Conservation (phyloP, 2,888 invertebrate species). For the Miltochrista miniata region DNA sequence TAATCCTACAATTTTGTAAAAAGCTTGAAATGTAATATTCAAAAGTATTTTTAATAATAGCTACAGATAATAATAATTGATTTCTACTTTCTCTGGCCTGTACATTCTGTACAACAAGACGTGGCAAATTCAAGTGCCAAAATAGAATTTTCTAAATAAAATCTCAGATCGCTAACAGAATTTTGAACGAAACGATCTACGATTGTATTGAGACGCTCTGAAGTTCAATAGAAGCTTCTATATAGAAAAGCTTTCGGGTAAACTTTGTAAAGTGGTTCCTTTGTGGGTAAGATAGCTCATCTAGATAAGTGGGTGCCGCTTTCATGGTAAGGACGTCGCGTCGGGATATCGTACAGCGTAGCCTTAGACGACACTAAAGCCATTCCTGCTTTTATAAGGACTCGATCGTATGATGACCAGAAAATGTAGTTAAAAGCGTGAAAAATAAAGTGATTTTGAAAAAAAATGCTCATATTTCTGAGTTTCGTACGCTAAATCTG, state of each 20-base stretch:
- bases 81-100: no score
- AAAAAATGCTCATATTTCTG: no score
- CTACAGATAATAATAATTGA: no score
- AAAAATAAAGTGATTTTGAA: no score
- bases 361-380: conserved; percentile 28
- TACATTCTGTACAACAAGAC: no score
- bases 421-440: no score
- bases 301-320: conserved; percentile 77
- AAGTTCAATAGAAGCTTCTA: conserved; percentile 52
- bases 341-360: conserved; percentile 34
- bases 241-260: conserved; percentile 52
- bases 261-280: conserved; percentile 52
- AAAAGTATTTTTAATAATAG: no score
- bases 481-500: no score
- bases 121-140: neutral
- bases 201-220: conserved; percentile 26
- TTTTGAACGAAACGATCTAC: conserved; percentile 7
- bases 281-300: conserved; percentile 73
- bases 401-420: conserved; percentile 25
- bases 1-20: no score
- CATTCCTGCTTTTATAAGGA: conserved; percentile 30
- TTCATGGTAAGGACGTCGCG: conserved; percentile 50
- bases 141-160: neutral
- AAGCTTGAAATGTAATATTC: no score
- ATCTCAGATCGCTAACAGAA: conserved; percentile 5